phyloP scores from a whole-genome alignment of 2,888 invertebrate genomes.

The Drosophila diplacantha region DNA sequence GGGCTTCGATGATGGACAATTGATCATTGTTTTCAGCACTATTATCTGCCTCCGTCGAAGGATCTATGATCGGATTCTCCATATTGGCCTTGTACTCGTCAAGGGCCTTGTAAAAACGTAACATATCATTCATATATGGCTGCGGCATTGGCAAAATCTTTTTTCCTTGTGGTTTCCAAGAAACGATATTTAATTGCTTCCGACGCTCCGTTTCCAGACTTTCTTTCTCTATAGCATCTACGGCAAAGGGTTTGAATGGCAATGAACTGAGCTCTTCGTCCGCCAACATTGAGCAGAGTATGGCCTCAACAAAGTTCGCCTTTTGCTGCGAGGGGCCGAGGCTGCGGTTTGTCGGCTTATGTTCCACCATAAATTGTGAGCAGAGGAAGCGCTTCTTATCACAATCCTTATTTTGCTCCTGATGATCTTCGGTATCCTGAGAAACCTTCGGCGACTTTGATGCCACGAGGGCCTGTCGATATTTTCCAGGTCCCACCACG shows the following conservation, averaged over 20 bases:
- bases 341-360: neutral
- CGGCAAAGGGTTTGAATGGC: neutral
- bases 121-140: neutral
- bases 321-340: neutral
- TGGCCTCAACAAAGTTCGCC: conserved; percentile 32
- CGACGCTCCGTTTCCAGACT: neutral
- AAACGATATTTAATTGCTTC: neutral
- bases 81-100: neutral
- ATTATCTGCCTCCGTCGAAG: neutral
- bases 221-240: too few species aligned
- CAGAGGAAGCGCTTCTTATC: conserved; percentile 11
- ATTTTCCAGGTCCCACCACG: neutral
- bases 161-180: too few species aligned
- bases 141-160: neutral
- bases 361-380: neutral
- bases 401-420: neutral
- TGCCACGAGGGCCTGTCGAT: neutral
- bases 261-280: conserved; percentile 33
- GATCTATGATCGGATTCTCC: neutral
- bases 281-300: conserved; percentile 54
- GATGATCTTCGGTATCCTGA: neutral
- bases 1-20: too few species aligned
- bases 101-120: neutral
- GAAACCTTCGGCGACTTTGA: neutral
- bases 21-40: neutral